phyloP scores from a whole-genome alignment of 30 jellyfish, hydroid and myxozoan genomes.

The Morbakka virulenta region DNA sequence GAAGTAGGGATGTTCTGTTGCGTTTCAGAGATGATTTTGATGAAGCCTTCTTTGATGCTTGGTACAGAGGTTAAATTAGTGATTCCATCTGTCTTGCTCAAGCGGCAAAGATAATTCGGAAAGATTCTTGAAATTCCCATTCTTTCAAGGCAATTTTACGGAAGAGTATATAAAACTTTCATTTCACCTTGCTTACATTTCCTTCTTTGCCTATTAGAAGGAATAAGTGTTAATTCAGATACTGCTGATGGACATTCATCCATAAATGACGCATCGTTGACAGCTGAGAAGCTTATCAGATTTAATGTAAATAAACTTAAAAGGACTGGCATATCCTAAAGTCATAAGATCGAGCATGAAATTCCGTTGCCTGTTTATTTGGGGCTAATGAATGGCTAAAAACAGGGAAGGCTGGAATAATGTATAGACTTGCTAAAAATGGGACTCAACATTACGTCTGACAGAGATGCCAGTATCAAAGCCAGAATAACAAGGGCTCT shows the following conservation, averaged over 20 bases:
- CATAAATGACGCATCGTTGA: too few species aligned
- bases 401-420: constrained; percentile 17
- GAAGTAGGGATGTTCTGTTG: constrained; percentile 27
- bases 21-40: constrained; percentile 14
- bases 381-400: too few species aligned
- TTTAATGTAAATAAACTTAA: too few species aligned
- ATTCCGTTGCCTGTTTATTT: too few species aligned
- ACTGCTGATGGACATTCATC: too few species aligned
- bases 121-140: not conserved
- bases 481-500: not conserved
- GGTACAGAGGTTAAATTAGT: not conserved
- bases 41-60: constrained; percentile 11
- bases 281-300: too few species aligned
- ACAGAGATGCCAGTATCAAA: constrained; percentile 15
- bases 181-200: too few species aligned
- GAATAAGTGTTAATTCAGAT: too few species aligned
- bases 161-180: not conserved
- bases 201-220: too few species aligned
- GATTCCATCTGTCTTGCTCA: constrained; percentile 14
- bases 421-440: constrained; percentile 9
- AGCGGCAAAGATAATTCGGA: constrained; percentile 9
- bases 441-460: constrained; percentile 42
- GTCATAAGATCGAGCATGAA: too few species aligned
- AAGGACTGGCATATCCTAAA: too few species aligned
- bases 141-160: not conserved